A percentile compares a stretch with the other conserved stretches of the same genome.
These are phyloP conservation scores for Griposia aprilina DNA, from an alignment of 2,888 invertebrate species.

Conservation along the genomic window DNA sequence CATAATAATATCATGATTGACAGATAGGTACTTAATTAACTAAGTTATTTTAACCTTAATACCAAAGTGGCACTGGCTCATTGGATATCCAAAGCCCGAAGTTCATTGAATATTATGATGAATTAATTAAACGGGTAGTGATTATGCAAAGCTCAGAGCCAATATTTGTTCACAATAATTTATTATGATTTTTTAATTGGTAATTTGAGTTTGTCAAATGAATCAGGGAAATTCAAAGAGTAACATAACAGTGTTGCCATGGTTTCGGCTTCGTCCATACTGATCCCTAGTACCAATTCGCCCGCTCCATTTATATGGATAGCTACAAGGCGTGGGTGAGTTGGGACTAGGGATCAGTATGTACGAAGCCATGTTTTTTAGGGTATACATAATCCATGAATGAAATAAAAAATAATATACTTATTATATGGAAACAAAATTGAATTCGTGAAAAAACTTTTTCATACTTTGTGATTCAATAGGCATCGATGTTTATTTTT, in stretches of 20 bases:
- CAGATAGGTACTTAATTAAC: background rate
- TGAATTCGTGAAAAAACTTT: background rate
- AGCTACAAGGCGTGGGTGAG: too few relatives aligned
- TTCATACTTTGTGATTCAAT: slow-evolving; percentile 6
- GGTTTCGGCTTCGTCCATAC: background rate
- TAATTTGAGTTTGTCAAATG: slow-evolving; percentile 10
- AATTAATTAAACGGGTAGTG: slow-evolving; percentile 51
- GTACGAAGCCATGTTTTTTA: background rate
- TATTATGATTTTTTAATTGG: slow-evolving; percentile 36
- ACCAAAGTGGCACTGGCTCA: slow-evolving; percentile 20
- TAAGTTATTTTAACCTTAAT: slow-evolving; percentile 37
- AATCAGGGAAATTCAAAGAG: slow-evolving; percentile 13
- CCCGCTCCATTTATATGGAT: too few relatives aligned
- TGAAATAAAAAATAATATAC: too few relatives aligned
- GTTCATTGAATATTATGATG: slow-evolving; percentile 56
- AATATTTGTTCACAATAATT: slow-evolving; percentile 56
- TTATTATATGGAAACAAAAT: background rate
- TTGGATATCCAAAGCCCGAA: slow-evolving; percentile 24
- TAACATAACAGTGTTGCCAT: background rate
- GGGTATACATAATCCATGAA: slow-evolving; percentile 1
- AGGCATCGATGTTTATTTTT: background rate
- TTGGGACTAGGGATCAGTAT: too few relatives aligned
- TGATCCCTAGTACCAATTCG: too few relatives aligned
- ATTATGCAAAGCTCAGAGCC: slow-evolving; percentile 38
- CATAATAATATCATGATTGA: background rate